Percentiles rank a stretch among this genome's conserved stretches.
phyloP scores from a whole-genome alignment of 2,888 invertebrate genomes.

The Amphipyra tragopoginis region DNA sequence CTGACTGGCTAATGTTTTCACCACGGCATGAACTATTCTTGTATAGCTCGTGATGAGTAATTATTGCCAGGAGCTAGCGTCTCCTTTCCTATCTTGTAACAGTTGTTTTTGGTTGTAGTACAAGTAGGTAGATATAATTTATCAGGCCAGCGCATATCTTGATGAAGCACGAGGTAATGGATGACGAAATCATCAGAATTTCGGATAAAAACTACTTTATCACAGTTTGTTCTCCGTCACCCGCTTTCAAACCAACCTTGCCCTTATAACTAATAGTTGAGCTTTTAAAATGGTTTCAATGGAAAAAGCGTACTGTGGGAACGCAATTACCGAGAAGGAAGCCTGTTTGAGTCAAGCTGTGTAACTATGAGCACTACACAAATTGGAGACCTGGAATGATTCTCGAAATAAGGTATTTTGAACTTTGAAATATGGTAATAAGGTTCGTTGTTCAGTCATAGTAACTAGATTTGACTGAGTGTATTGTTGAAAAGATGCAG shows the following conservation, averaged over 20 bases:
- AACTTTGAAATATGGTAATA: background rate
- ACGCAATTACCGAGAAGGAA: conserved; percentile 32
- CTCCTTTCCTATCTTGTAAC: no score
- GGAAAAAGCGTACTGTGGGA: conserved; percentile 11
- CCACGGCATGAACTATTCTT: no score
- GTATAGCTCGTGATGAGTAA: no score
- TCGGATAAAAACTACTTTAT: no score
- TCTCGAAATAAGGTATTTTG: conserved; percentile 1
- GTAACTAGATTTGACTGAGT: background rate
- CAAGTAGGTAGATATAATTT: no score
- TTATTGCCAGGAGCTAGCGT: no score
- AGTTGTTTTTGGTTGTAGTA: no score
- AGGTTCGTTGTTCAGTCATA: background rate
- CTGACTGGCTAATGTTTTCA: no score
- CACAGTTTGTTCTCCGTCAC: background rate
- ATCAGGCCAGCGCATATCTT: no score
- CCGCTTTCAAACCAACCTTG: background rate
- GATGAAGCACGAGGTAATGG: no score
- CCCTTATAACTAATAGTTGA: conserved; percentile 4
- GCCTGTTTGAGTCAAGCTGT: conserved; percentile 15
- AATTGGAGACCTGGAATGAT: conserved; percentile 12
- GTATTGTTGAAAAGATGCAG: conserved; percentile 8
- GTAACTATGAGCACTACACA: conserved; percentile 20
- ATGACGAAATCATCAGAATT: no score
- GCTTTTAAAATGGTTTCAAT: conserved; percentile 9